Percentiles rank a stretch among this genome's conserved stretches.
Conservation (phyloP, 2,888 invertebrate species). For the Nowickia ferox region DNA sequence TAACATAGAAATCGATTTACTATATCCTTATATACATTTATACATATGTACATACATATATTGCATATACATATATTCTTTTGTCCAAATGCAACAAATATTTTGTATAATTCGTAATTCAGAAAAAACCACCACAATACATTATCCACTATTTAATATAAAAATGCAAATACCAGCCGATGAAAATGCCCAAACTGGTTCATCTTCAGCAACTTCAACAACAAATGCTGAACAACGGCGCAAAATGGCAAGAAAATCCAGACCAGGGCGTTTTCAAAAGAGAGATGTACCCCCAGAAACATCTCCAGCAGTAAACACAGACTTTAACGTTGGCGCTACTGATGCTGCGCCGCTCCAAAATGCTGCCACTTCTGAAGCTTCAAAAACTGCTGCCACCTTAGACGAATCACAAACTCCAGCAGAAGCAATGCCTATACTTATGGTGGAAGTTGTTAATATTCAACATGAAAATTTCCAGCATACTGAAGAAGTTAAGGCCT, state of each 20-base stretch:
- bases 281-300: slow-evolving; percentile 68
- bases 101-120: slow-evolving; percentile 70
- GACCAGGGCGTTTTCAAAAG: slow-evolving; percentile 82
- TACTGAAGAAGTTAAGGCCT: slow-evolving; percentile 97
- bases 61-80: slow-evolving; percentile 48
- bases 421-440: slow-evolving; percentile 86
- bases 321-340: slow-evolving; percentile 76
- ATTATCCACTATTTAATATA: slow-evolving; percentile 92
- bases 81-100: slow-evolving; percentile 60
- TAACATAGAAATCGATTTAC: no score
- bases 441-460: slow-evolving; percentile 97
- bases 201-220: slow-evolving; percentile 54
- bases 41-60: not conserved
- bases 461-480: slow-evolving; percentile 93
- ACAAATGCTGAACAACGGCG: slow-evolving; percentile 85
- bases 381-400: slow-evolving; percentile 6
- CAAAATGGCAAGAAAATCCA: slow-evolving; percentile 79
- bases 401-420: slow-evolving; percentile 34
- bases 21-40: not conserved
- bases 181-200: slow-evolving; percentile 83
- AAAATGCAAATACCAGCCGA: slow-evolving; percentile 92
- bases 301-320: slow-evolving; percentile 38
- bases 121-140: slow-evolving; percentile 88
- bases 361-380: not conserved
- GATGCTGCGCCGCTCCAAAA: slow-evolving; percentile 80